Evolutionary conservation across 2,888 invertebrate species (phyloP).

Genomic region (Erpobdella octoculata): DNA sequence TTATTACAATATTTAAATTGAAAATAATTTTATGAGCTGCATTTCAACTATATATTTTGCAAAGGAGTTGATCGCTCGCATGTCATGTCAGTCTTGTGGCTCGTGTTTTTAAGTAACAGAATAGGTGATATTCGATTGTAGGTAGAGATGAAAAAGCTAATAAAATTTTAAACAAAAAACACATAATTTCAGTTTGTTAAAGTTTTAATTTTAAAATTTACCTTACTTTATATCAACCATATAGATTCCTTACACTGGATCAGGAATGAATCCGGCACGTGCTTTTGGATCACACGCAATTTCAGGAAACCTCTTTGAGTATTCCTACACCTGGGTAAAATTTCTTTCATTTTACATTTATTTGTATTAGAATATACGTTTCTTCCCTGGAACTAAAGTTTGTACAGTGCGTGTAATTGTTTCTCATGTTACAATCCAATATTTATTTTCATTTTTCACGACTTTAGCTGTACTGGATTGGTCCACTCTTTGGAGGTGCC

Average conservation of each 20-base stretch:
- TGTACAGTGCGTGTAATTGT: background rate
- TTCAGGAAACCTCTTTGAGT: conserved; percentile 60
- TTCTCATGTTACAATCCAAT: background rate
- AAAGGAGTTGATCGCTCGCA: no score
- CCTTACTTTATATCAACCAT: conserved; percentile 32
- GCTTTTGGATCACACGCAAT: conserved; percentile 78
- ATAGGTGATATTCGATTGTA: no score
- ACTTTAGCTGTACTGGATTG: conserved; percentile 47
- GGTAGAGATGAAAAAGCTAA: no score
- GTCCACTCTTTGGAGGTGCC: conserved; percentile 44
- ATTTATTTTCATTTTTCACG: background rate
- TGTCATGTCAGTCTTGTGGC: no score
- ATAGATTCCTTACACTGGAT: conserved; percentile 66
- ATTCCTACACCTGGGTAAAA: conserved; percentile 61
- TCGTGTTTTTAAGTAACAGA: no score
- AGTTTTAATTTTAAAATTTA: no score
- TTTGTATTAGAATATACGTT: background rate
- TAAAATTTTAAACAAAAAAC: no score
- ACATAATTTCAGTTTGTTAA: no score
- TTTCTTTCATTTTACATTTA: background rate
- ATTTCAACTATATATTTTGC: no score
- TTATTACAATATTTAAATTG: no score
- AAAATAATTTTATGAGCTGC: no score
- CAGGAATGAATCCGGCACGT: conserved; percentile 86
- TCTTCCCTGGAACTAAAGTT: background rate